Conservation (phyloP, 2,797 vertebrate genomes). For the Sitta carolinensis region DNA sequence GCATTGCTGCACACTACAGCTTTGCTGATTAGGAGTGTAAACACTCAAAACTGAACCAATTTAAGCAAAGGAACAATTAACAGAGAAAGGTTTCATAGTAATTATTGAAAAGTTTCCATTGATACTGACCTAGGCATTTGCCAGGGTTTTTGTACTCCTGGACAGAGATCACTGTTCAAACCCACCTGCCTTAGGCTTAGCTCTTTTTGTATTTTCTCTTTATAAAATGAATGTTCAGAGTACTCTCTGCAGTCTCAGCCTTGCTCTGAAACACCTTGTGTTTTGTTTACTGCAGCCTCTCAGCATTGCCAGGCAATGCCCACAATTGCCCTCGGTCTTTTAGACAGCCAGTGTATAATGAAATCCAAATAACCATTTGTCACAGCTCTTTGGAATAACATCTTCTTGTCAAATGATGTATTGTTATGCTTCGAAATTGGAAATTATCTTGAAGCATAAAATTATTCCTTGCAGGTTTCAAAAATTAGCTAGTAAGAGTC, state of each 20-base stretch:
- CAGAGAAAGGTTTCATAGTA: not conserved
- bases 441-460: not conserved
- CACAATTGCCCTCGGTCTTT: fast-evolving
- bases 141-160: not conserved
- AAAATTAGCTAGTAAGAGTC: not conserved
- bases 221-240: not conserved
- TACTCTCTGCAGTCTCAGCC: not conserved
- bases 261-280: not conserved
- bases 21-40: not conserved
- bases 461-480: not conserved
- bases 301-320: not conserved
- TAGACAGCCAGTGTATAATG: not conserved
- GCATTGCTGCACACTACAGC: not conserved
- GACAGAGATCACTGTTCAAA: not conserved
- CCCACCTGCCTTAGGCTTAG: not conserved
- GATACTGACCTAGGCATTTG: not conserved
- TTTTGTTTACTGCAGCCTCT: not conserved
- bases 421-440: not conserved
- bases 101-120: not conserved
- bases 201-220: not conserved
- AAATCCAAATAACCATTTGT: not conserved
- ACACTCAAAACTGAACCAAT: not conserved
- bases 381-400: not conserved
- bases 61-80: not conserved
- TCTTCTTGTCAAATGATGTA: not conserved